phyloP scores from a whole-genome alignment of 2,888 invertebrate species.

The Monopis laevigella region DNA sequence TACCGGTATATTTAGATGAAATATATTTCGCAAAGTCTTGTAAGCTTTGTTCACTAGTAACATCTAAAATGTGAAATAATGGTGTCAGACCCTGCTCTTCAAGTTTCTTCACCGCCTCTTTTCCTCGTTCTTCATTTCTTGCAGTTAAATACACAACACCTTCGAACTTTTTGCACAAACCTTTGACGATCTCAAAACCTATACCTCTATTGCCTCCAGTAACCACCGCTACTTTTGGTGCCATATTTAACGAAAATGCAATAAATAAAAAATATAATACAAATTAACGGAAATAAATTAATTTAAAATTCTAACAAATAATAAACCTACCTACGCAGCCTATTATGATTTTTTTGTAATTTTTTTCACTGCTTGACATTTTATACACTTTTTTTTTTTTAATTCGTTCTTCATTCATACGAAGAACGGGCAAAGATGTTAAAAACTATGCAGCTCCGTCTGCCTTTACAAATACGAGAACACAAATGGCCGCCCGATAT shows the following conservation, averaged over 20 bases:
- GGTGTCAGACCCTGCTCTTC: conserved; percentile 66
- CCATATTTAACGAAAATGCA: conserved; percentile 45
- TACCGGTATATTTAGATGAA: conserved; percentile 69
- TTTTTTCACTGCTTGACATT: too few species aligned
- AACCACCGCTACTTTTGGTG: conserved; percentile 62
- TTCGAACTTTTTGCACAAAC: conserved; percentile 72
- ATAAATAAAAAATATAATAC: conserved; percentile 17
- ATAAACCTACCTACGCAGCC: too few species aligned
- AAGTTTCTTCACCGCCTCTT: conserved; percentile 68
- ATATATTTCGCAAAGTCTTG: conserved; percentile 67
- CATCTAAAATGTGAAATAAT: conserved; percentile 76
- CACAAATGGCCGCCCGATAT: too few species aligned
- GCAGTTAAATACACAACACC: conserved; percentile 80
- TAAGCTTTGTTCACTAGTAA: conserved; percentile 71
- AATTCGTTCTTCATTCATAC: too few species aligned
- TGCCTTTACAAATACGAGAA: too few species aligned
- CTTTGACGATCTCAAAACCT: conserved; percentile 59
- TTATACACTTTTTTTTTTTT: too few species aligned
- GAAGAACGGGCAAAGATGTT: too few species aligned
- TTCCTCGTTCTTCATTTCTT: conserved; percentile 69
- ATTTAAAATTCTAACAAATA: conserved; percentile 29
- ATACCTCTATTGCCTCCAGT: conserved; percentile 57
- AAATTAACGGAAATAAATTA: conserved; percentile 3
- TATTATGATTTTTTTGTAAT: too few species aligned
- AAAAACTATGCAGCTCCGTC: too few species aligned